phyloP scores from a whole-genome alignment of 2,113 vertebrate species.

The Progne subis region DNA sequence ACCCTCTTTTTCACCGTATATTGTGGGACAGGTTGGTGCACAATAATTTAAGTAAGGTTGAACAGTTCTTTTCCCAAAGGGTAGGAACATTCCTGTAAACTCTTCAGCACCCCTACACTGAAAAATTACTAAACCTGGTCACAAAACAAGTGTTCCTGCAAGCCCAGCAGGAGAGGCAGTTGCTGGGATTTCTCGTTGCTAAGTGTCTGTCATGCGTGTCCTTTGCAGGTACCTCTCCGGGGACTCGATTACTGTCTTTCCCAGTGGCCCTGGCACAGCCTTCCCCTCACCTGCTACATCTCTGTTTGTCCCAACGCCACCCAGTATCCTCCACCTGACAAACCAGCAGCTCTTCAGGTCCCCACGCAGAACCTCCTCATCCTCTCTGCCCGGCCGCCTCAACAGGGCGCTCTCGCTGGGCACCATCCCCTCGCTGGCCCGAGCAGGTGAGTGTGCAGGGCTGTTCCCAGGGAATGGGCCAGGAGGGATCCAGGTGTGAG shows the following conservation, averaged over 20 bases:
- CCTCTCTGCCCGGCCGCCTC: conserved; percentile 89
- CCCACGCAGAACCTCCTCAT: conserved; percentile 80
- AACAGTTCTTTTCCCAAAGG: not conserved
- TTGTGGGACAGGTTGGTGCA: not conserved
- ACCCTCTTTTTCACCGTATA: not conserved
- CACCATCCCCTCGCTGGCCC: conserved; percentile 87
- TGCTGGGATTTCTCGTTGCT: not conserved
- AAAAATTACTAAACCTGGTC: not conserved
- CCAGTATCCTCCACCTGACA: conserved; percentile 84
- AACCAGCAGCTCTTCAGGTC: conserved; percentile 80
- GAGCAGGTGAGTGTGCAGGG: conserved; percentile 77
- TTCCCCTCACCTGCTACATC: conserved; percentile 33
- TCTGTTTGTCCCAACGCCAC: conserved; percentile 82
- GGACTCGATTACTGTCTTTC: conserved; percentile 68
- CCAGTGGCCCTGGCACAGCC: conserved; percentile 55
- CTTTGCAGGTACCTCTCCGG: conserved; percentile 84
- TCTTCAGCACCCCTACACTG: not conserved
- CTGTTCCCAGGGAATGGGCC: no score
- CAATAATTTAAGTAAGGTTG: not conserved
- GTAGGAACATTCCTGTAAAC: not conserved
- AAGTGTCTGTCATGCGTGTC: not conserved
- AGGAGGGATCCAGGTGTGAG: not conserved
- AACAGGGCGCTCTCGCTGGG: conserved; percentile 89
- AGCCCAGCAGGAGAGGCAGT: not conserved
- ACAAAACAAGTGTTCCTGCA: not conserved